These are phyloP conservation scores for Ormyrus thymus DNA, from an alignment of 2,888 invertebrate species.

Conservation along the genomic window DNA sequence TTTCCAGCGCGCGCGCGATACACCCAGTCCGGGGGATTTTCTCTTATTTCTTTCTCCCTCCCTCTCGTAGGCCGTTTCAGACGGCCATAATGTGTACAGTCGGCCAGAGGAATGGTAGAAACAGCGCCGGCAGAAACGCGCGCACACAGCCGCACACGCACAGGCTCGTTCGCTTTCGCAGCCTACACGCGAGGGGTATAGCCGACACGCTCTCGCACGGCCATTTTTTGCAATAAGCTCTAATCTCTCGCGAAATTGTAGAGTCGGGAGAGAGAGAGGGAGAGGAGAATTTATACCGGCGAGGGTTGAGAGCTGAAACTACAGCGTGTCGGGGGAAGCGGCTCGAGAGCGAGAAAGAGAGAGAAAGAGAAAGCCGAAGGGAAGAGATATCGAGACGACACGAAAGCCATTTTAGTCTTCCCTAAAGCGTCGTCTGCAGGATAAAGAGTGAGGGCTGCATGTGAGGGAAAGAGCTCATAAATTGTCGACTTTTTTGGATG, in stretches of 20 bases:
- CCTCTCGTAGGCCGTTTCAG: slow-evolving; percentile 15
- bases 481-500: slow-evolving; percentile 48
- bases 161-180: neutral
- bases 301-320: slow-evolving; percentile 42
- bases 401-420: slow-evolving; percentile 59
- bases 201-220: slow-evolving; percentile 53
- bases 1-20: neutral
- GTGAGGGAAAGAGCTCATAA: slow-evolving; percentile 49
- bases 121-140: slow-evolving; percentile 3
- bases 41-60: neutral
- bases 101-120: slow-evolving; percentile 34
- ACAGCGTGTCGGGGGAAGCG: slow-evolving; percentile 6
- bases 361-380: slow-evolving; percentile 38
- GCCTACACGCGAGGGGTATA: slow-evolving; percentile 58
- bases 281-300: slow-evolving; percentile 54
- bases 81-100: neutral
- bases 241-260: slow-evolving; percentile 68
- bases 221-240: slow-evolving; percentile 64
- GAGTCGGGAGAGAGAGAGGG: slow-evolving; percentile 54
- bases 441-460: slow-evolving; percentile 52
- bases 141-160: neutral
- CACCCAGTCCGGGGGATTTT: neutral
- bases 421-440: slow-evolving; percentile 56
- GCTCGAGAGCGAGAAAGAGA: slow-evolving; percentile 38
- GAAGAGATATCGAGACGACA: slow-evolving; percentile 58